These are phyloP conservation scores for Grantiella picta DNA, from an alignment of 2,113 vertebrate species.

Conservation along the genomic window DNA sequence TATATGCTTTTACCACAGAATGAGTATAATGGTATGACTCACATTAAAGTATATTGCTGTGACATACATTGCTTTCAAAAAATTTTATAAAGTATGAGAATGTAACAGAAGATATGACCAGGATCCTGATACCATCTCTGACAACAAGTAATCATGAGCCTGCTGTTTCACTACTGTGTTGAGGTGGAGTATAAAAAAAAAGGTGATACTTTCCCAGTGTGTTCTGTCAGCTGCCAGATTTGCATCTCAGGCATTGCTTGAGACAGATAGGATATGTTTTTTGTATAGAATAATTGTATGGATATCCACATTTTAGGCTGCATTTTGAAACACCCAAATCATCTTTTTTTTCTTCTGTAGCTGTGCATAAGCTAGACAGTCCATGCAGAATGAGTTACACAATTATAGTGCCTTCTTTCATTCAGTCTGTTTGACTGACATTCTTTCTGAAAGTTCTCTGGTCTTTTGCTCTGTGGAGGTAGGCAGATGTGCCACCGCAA, in stretches of 20 bases:
- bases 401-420: not conserved
- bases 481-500: not conserved
- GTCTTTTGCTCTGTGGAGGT: not conserved
- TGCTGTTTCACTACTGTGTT: fast-evolving
- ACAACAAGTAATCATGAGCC: not conserved
- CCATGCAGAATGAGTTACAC: not conserved
- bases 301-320: not conserved
- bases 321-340: not conserved
- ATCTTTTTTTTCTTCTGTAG: not conserved
- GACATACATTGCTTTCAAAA: not conserved
- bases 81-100: not conserved
- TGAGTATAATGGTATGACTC: not conserved
- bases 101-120: not conserved
- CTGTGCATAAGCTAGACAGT: not conserved
- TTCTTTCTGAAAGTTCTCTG: not conserved
- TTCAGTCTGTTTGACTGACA: not conserved
- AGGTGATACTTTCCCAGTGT: not conserved
- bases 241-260: not conserved
- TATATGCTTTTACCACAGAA: not conserved
- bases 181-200: not conserved
- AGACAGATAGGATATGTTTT: not conserved
- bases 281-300: not conserved
- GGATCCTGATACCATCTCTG: not conserved
- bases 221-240: not conserved
- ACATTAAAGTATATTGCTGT: not conserved